phyloP scores from a whole-genome alignment of 2,113 vertebrate species.

The Ctenodactylus gundi region DNA sequence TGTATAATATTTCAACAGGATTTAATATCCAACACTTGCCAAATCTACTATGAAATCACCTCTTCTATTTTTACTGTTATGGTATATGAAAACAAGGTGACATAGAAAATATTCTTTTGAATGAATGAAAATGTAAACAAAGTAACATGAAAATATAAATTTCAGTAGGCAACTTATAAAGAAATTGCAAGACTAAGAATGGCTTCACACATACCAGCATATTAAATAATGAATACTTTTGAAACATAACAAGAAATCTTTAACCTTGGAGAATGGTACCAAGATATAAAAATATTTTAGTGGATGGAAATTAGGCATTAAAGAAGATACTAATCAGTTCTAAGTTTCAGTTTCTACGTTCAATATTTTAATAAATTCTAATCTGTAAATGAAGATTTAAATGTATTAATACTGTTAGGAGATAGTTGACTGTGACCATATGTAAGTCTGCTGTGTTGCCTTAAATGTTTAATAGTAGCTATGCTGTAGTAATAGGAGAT shows the following conservation, averaged over 20 bases:
- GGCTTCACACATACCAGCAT: not conserved
- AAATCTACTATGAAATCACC: not conserved
- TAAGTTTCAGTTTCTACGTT: not conserved
- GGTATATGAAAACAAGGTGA: constrained; percentile 2
- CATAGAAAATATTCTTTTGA: not conserved
- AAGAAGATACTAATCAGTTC: not conserved
- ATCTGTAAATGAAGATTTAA: not conserved
- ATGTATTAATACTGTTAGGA: not conserved
- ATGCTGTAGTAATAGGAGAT: not conserved
- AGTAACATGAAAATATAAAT: not conserved
- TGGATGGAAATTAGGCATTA: not conserved
- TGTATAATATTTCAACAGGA: not conserved
- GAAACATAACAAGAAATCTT: not conserved
- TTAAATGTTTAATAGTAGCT: constrained; percentile 31
- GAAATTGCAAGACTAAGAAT: not conserved
- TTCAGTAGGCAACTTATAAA: not conserved
- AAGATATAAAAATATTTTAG: not conserved
- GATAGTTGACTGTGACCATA: not conserved
- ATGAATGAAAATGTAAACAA: not conserved
- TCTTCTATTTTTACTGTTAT: not conserved
- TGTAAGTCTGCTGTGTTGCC: not conserved
- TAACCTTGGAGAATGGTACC: not conserved
- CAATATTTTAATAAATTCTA: not conserved
- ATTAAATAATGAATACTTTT: not conserved
- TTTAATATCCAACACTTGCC: not conserved